phyloP scores from a whole-genome alignment of 1,140 invertebrate species.

The Diprion similis region DNA sequence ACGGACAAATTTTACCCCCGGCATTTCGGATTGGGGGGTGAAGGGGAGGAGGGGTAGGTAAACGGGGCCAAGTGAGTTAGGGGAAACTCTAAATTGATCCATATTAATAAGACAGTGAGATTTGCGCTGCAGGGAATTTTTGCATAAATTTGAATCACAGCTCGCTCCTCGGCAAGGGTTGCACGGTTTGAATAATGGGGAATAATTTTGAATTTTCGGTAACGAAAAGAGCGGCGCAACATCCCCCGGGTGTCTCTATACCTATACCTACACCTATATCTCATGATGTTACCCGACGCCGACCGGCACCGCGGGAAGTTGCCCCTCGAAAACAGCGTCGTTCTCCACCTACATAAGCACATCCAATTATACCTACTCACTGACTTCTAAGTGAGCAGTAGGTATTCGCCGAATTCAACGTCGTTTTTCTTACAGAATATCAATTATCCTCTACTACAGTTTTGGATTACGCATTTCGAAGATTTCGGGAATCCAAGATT shows the following conservation, averaged over 20 bases:
- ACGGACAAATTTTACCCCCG: background rate
- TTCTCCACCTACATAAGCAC: too few relatives aligned
- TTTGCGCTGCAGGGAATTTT: conserved; percentile 46
- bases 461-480: too few relatives aligned
- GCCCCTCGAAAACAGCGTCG: too few relatives aligned
- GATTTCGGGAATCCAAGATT: too few relatives aligned
- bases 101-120: conserved; percentile 49
- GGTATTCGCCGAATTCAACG: too few relatives aligned
- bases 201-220: conserved; percentile 49
- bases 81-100: conserved; percentile 45
- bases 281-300: conserved; percentile 33
- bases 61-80: background rate
- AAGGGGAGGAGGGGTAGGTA: background rate
- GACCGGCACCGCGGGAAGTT: too few relatives aligned
- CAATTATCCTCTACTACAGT: too few relatives aligned
- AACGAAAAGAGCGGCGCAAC: conserved; percentile 36
- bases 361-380: too few relatives aligned
- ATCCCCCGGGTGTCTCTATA: conserved; percentile 4
- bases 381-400: too few relatives aligned
- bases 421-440: too few relatives aligned
- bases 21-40: background rate
- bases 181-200: conserved; percentile 51
- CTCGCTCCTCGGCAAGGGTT: conserved; percentile 38
- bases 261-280: conserved; percentile 26
- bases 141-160: conserved; percentile 53